Evolutionary conservation across 2,888 invertebrate species (phyloP).

Genomic region (Erebia aethiops): DNA sequence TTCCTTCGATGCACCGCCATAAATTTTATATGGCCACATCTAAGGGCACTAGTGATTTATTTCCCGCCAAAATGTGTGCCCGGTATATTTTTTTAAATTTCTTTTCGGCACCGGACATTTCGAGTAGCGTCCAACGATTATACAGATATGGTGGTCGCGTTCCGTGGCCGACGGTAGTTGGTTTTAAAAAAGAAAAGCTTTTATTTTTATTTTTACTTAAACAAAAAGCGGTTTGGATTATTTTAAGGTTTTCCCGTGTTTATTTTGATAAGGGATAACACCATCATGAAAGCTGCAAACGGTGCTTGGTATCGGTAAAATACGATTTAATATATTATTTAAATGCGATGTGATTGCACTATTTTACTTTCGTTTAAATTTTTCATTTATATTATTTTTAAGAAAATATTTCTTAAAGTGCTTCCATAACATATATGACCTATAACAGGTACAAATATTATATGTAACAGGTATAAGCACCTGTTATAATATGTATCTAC

Average conservation of each 20-base stretch:
- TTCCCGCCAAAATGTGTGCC: constrained; percentile 80
- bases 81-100: constrained; percentile 60
- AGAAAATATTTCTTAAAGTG: too few species aligned
- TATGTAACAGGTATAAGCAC: too few species aligned
- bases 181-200: constrained; percentile 60
- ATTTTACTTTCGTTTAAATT: neutral
- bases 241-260: constrained; percentile 53
- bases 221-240: constrained; percentile 65
- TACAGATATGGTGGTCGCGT: constrained; percentile 74
- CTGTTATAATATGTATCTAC: too few species aligned
- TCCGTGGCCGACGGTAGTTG: constrained; percentile 77
- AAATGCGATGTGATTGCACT: constrained; percentile 3
- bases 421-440: too few species aligned
- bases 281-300: constrained; percentile 50
- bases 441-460: too few species aligned
- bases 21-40: constrained; percentile 78
- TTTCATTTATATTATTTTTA: too few species aligned
- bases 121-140: constrained; percentile 79
- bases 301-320: constrained; percentile 31
- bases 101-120: constrained; percentile 72
- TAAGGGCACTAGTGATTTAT: constrained; percentile 75
- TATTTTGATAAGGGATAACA: constrained; percentile 66
- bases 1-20: constrained; percentile 69
- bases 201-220: constrained; percentile 58
- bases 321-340: constrained; percentile 23